These are phyloP conservation scores for Zeugodacus cucurbitae DNA, from an alignment of 1,140 invertebrate species.

Conservation along the genomic window DNA sequence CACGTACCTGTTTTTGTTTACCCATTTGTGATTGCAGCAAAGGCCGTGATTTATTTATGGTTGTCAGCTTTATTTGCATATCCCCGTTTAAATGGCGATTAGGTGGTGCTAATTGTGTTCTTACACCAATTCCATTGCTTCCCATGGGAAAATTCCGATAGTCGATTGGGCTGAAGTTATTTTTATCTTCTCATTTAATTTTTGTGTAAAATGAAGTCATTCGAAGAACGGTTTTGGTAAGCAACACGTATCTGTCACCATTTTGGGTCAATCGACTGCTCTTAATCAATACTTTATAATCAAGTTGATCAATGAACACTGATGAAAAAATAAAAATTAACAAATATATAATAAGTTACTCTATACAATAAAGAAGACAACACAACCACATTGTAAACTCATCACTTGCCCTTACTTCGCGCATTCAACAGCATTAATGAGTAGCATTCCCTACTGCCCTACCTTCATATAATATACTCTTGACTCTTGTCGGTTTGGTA, in stretches of 20 bases:
- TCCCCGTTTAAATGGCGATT: constrained; percentile 26
- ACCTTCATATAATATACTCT: too few species aligned
- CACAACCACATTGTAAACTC: background rate
- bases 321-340: background rate
- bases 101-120: constrained; percentile 11
- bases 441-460: background rate
- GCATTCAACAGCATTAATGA: background rate
- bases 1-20: background rate
- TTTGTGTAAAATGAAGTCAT: background rate
- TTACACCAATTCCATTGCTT: background rate
- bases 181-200: background rate
- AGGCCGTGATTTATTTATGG: background rate
- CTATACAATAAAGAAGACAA: background rate
- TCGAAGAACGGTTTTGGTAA: background rate
- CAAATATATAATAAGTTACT: background rate
- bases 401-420: background rate
- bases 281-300: constrained; percentile 6
- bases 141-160: constrained; percentile 8
- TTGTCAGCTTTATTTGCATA: constrained; percentile 39
- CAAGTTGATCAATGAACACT: background rate
- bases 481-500: background rate
- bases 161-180: background rate
- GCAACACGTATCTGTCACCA: background rate
- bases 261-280: constrained; percentile 28
- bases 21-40: background rate